Evolutionary conservation across 2,797 vertebrate genomes (phyloP).

Genomic region (Paguma larvata): DNA sequence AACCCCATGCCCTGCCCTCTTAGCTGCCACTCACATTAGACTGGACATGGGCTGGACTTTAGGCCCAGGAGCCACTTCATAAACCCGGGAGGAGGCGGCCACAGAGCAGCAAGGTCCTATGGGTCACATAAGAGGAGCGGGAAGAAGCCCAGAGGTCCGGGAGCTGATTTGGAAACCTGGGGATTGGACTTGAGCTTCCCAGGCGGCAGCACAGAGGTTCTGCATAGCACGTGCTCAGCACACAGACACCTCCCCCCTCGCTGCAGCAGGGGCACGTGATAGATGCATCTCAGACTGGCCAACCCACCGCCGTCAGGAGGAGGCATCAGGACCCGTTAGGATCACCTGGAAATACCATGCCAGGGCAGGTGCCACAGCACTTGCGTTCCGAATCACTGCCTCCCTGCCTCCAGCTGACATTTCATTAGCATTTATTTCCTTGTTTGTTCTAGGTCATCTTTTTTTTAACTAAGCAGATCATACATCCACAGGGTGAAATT

Average conservation of each 20-base stretch:
- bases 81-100: not conserved
- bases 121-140: not conserved
- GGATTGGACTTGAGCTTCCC: not conserved
- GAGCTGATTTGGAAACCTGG: not conserved
- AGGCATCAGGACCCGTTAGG: not conserved
- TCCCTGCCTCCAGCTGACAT: not conserved
- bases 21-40: no score
- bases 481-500: not conserved
- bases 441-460: not conserved
- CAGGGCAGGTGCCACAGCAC: no score
- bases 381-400: accelerated
- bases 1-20: no score
- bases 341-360: not conserved
- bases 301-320: not conserved
- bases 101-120: not conserved
- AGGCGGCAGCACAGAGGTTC: not conserved
- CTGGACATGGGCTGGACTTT: no score
- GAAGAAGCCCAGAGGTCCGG: not conserved
- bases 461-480: not conserved
- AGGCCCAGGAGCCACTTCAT: not conserved
- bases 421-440: not conserved
- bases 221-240: accelerated
- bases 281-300: accelerated
- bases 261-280: not conserved
- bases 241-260: not conserved